A percentile compares a stretch with the other conserved stretches of the same genome.
Conservation (phyloP, 2,113 vertebrate genomes). For the Paedocypris sp. region DNA sequence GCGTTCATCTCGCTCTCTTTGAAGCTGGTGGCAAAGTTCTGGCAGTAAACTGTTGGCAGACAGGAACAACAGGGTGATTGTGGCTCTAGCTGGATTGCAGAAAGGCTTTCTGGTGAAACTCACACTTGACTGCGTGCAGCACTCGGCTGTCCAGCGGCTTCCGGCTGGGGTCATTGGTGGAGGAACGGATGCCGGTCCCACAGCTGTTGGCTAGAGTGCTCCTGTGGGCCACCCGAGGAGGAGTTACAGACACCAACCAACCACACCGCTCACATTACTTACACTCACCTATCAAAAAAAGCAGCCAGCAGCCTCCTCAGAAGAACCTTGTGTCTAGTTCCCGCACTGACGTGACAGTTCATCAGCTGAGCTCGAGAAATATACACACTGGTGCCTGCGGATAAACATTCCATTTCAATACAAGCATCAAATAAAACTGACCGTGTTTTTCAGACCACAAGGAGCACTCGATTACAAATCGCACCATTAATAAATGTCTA, state of each 20-base stretch:
- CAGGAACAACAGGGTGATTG: too few species aligned
- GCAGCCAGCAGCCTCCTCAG: conserved; percentile 85
- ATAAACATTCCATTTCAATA: neutral
- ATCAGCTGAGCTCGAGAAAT: conserved; percentile 91
- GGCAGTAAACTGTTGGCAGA: conserved; percentile 76
- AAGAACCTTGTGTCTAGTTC: conserved; percentile 89
- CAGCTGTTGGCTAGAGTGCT: conserved; percentile 93
- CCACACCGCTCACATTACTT: neutral
- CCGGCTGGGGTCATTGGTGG: conserved; percentile 82
- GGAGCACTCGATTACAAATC: too few species aligned
- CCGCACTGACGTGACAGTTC: conserved; percentile 94
- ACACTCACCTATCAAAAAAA: conserved; percentile 83
- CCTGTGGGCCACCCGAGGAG: conserved; percentile 45
- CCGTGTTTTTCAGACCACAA: too few species aligned
- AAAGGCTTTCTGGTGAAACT: too few species aligned
- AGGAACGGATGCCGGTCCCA: conserved; percentile 89
- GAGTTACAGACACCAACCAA: neutral
- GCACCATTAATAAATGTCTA: too few species aligned
- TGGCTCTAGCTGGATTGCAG: too few species aligned
- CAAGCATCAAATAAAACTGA: too few species aligned
- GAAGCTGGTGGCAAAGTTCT: conserved; percentile 95
- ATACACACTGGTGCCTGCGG: conserved; percentile 82
- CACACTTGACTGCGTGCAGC: conserved; percentile 89
- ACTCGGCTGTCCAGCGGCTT: conserved; percentile 90
- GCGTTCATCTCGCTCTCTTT: conserved; percentile 97